Evolutionary conservation across 1,140 invertebrate genomes (phyloP).

Genomic region (Hirudo medicinalis): DNA sequence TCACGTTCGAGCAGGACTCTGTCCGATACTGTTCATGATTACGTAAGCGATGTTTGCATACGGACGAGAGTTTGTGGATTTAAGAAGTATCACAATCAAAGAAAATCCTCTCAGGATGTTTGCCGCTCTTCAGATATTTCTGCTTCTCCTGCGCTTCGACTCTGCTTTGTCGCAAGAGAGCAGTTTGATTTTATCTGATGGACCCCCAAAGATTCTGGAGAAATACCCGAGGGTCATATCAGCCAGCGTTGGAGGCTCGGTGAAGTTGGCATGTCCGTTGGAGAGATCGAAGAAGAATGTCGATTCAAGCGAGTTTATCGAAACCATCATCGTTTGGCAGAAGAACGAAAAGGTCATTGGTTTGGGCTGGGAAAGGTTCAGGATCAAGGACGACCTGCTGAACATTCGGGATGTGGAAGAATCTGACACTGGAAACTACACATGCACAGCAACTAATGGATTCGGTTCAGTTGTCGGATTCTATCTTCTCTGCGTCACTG

Average conservation of each 20-base stretch:
- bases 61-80: no score
- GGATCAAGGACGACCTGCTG: neutral
- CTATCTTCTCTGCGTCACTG: neutral
- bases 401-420: neutral
- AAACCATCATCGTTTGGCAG: neutral
- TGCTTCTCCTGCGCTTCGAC: no score
- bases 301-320: neutral
- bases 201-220: neutral
- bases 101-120: no score
- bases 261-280: neutral
- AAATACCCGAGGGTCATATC: conserved; percentile 2
- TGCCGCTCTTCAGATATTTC: no score
- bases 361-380: conserved; percentile 1
- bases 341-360: neutral
- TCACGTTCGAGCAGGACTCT: no score
- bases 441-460: neutral
- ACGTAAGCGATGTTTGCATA: no score
- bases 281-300: neutral
- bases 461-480: neutral
- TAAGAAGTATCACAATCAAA: no score
- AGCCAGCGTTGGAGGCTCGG: neutral
- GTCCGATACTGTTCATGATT: no score
- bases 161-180: no score
- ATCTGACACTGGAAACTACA: conserved; percentile 4
- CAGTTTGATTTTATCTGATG: conserved; percentile 6